Percentiles rank a stretch among this genome's conserved stretches.
Conservation (phyloP, 2,888 invertebrate species). For the Acanthoscelides obtectus region DNA sequence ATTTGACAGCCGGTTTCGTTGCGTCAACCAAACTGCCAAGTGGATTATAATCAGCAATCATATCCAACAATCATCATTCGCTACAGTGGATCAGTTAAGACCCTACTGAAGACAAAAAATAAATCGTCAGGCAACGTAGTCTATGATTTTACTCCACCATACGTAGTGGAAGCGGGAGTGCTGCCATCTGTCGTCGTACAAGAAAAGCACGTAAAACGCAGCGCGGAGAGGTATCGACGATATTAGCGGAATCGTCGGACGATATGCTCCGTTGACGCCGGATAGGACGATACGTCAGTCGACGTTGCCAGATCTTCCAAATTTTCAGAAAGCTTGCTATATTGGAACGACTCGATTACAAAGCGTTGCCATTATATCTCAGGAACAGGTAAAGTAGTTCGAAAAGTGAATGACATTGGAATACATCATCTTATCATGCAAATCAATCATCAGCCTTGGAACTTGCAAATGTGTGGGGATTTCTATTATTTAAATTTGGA, state of each 20-base stretch:
- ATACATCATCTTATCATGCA: too few relatives aligned
- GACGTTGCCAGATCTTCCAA: neutral
- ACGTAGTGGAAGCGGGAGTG: neutral
- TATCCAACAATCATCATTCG: slow-evolving; percentile 30
- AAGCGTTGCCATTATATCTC: too few relatives aligned
- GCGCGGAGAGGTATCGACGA: too few relatives aligned
- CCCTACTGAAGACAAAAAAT: slow-evolving; percentile 27
- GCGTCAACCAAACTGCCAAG: slow-evolving; percentile 16
- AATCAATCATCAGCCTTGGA: too few relatives aligned
- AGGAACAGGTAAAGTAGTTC: too few relatives aligned
- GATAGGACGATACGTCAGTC: neutral
- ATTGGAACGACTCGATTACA: too few relatives aligned
- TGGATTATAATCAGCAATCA: slow-evolving; percentile 32
- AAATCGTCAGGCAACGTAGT: neutral
- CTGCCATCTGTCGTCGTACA: neutral
- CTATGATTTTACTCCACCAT: neutral
- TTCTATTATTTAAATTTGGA: too few relatives aligned
- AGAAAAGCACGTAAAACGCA: too few relatives aligned
- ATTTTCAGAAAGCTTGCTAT: too few relatives aligned
- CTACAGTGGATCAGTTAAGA: slow-evolving; percentile 35
- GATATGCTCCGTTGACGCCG: too few relatives aligned
- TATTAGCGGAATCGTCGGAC: neutral
- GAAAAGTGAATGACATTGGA: too few relatives aligned
- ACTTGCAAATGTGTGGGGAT: too few relatives aligned
- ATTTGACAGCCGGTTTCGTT: slow-evolving; percentile 25